Percentiles rank a stretch among this genome's conserved stretches.
These are phyloP conservation scores for Drosophila hawaiiensis DNA, from an alignment of 2,888 invertebrate species.

Conservation along the genomic window DNA sequence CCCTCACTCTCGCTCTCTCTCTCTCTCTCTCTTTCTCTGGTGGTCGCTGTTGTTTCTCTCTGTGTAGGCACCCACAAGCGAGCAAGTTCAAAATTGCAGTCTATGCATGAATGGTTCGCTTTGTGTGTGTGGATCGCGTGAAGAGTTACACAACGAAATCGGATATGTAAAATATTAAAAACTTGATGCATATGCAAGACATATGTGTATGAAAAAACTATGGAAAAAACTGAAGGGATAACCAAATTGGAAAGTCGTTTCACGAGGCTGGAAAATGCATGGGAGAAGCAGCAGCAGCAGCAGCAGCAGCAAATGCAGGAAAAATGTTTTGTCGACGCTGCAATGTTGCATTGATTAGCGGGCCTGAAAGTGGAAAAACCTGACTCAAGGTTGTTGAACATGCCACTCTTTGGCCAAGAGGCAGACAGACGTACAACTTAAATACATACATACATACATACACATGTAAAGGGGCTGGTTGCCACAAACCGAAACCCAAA, in stretches of 20 bases:
- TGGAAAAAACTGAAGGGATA: constrained; percentile 50
- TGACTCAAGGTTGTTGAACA: constrained; percentile 83
- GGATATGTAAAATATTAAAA: constrained; percentile 37
- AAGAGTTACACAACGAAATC: constrained; percentile 62
- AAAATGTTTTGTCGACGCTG: constrained; percentile 66
- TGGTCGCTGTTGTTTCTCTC: background rate
- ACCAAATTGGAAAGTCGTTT: constrained; percentile 74
- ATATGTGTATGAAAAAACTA: constrained; percentile 32
- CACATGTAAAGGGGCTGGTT: constrained; percentile 14
- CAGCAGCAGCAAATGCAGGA: constrained; percentile 42
- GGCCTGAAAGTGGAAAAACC: constrained; percentile 81
- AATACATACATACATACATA: background rate
- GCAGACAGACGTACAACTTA: constrained; percentile 1
- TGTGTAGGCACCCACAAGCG: constrained; percentile 22
- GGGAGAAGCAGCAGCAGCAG: constrained; percentile 42
- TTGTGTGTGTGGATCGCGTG: constrained; percentile 65
- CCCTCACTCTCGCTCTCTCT: constrained; percentile 9
- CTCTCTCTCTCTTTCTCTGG: constrained; percentile 1
- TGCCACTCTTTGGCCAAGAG: constrained; percentile 47
- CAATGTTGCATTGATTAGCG: constrained; percentile 68
- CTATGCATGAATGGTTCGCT: constrained; percentile 66
- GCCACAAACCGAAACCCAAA: constrained; percentile 42
- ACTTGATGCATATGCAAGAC: constrained; percentile 54
- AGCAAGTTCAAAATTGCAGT: constrained; percentile 57
- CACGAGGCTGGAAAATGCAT: constrained; percentile 59